Base-by-base conservation (phyloP, 2,113 vertebrate genomes). In the Mobula hypostoma region DNA sequence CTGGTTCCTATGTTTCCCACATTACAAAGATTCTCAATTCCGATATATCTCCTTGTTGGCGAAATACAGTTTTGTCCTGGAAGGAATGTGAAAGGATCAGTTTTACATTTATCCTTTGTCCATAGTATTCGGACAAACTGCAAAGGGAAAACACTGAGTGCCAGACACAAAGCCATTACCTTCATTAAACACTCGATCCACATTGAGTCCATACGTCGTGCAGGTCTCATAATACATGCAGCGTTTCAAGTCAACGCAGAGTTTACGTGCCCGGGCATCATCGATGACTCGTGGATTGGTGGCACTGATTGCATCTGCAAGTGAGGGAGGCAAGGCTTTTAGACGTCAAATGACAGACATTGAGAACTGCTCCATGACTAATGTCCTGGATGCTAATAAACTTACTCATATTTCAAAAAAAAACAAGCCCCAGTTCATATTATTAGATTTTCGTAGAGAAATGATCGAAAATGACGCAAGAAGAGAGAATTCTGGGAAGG, bases 151-250 rank as follows among this genome's bases (percentile, higher is more conserved):
- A 66, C 12, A 17, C 61, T 3, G n/a, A 32, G 63, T 94, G 68
- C 27, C n/a, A n/a, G 32, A 27, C 27, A 12, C 58, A 21, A 77
- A 78, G 11, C 40, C 82, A 94, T 97, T 94, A 99, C 98, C 98
- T 95, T 99, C 98, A 2, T 96, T 97, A 96, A 99, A 99, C 94
- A 99, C 98, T 21, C 98, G 95, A 66, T 99, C 98, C 0, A 99
- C 98, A 0, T 99, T 99, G 95, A 99, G 98, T 21, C 98, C 98
- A 0, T 99, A 99, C 2, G 98, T 99, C 48, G 98, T 98, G 0
- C 98, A 99, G 32, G 98, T 99, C 96, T 99, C 98, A 0, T 98
- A 99, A 95, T 99, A 99, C 94, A 98, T 97, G 56, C 98, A 99
- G 79, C 98, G 97, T 7, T 96, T 97, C 95, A 98, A 97, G 24